phyloP scores from a whole-genome alignment of 2,797 vertebrate genomes.

The Phaenicophaeus curvirostris region DNA sequence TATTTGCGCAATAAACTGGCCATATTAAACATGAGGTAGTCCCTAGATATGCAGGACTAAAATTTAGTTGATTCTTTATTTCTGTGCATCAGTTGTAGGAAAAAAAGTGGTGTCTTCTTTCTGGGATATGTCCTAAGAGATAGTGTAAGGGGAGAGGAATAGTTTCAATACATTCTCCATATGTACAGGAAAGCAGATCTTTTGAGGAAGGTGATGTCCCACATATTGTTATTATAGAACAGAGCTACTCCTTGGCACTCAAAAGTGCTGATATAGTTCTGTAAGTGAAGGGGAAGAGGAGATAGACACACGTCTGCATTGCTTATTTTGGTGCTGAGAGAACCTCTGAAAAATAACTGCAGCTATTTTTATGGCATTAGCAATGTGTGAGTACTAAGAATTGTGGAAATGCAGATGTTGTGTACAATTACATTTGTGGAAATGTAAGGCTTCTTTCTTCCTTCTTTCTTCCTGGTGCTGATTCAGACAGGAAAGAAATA shows the following conservation, averaged over 20 bases:
- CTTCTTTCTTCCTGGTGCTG: slow-evolving; percentile 22
- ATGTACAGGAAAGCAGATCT: background rate
- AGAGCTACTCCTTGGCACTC: background rate
- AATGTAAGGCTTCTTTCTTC: slow-evolving; percentile 2
- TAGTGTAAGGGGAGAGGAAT: background rate
- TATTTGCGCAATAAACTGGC: background rate
- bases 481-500: background rate
- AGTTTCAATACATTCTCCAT: background rate
- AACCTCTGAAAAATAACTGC: background rate
- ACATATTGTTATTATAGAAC: slow-evolving; percentile 11
- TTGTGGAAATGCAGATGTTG: background rate
- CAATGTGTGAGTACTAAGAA: background rate
- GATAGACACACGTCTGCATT: background rate
- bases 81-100: background rate
- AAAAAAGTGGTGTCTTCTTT: background rate
- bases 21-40: background rate
- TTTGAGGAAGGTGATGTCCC: background rate
- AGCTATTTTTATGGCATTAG: slow-evolving; percentile 27
- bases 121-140: background rate
- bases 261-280: background rate
- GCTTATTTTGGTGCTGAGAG: slow-evolving; percentile 34
- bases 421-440: background rate
- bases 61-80: background rate
- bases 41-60: background rate
- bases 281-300: background rate